Conservation (phyloP, 2,113 vertebrate species). For the Empidonax alnorum region DNA sequence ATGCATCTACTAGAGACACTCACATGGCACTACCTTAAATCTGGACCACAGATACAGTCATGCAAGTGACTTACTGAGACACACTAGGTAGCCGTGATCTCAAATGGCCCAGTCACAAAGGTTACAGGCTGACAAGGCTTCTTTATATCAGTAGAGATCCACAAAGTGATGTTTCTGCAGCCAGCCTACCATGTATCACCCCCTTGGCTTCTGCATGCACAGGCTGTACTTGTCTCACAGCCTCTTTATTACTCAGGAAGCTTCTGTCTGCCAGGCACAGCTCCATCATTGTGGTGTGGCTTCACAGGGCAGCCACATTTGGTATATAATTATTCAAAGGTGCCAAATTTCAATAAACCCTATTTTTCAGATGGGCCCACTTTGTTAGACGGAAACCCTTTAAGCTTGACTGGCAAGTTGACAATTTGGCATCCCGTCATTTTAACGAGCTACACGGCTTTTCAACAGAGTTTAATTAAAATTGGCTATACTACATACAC, state of each 20-base stretch:
- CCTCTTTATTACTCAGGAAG: not conserved
- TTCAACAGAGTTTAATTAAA: constrained; percentile 40
- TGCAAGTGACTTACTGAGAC: not conserved
- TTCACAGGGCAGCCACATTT: not conserved
- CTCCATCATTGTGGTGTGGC: not conserved
- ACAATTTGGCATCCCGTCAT: not conserved
- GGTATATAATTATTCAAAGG: not conserved
- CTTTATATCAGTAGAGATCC: not conserved
- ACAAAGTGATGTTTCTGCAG: rapidly evolving
- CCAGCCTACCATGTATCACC: not conserved
- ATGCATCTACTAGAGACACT: not conserved
- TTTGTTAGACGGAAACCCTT: not conserved
- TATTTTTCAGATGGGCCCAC: not conserved
- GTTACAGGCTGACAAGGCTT: not conserved
- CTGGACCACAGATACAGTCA: rapidly evolving
- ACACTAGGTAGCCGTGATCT: not conserved
- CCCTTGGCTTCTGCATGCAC: rapidly evolving
- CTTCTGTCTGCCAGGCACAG: not conserved
- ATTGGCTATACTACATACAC: not conserved
- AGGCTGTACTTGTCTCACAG: not conserved
- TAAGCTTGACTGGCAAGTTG: not conserved
- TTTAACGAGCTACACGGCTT: not conserved
- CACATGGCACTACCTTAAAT: not conserved
- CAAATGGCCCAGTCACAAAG: no score
- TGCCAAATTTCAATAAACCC: not conserved